Evolutionary conservation across 1,140 invertebrate genomes (phyloP).

Genomic region (Protaetia brevitarsis): DNA sequence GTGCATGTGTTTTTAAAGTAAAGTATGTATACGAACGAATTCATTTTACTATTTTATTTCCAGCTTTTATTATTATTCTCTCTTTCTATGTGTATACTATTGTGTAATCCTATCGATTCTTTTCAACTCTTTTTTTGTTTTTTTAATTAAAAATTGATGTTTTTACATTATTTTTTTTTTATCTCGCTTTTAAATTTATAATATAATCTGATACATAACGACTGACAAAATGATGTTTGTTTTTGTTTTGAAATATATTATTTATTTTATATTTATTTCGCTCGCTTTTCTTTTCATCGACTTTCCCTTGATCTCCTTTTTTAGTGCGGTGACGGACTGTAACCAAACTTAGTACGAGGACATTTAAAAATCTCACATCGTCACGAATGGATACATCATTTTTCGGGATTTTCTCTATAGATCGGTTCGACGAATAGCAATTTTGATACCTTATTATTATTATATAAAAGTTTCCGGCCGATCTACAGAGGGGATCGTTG

Average conservation of each 20-base stretch:
- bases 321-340: conserved; percentile 22
- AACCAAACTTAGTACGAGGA: conserved; percentile 27
- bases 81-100: conserved; percentile 19
- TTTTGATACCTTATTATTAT: too few relatives aligned
- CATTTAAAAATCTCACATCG: conserved; percentile 10
- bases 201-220: conserved; percentile 34
- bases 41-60: neutral
- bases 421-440: too few relatives aligned
- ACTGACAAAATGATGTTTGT: conserved; percentile 39
- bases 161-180: conserved; percentile 21
- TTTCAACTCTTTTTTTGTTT: conserved; percentile 1
- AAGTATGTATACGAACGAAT: conserved; percentile 7
- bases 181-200: conserved; percentile 25
- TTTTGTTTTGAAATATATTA: conserved; percentile 45
- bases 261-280: conserved; percentile 42
- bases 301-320: conserved; percentile 14
- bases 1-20: neutral
- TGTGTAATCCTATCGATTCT: neutral
- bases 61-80: conserved; percentile 3
- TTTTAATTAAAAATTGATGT: neutral
- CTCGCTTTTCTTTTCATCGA: conserved; percentile 30
- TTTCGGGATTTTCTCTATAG: too few relatives aligned
- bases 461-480: too few relatives aligned
- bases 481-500: too few relatives aligned
- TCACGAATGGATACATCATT: too few relatives aligned